Percentiles rank a stretch among this genome's conserved stretches.
Conservation (phyloP, 2,888 invertebrate species). For the Eupithecia subumbrata region DNA sequence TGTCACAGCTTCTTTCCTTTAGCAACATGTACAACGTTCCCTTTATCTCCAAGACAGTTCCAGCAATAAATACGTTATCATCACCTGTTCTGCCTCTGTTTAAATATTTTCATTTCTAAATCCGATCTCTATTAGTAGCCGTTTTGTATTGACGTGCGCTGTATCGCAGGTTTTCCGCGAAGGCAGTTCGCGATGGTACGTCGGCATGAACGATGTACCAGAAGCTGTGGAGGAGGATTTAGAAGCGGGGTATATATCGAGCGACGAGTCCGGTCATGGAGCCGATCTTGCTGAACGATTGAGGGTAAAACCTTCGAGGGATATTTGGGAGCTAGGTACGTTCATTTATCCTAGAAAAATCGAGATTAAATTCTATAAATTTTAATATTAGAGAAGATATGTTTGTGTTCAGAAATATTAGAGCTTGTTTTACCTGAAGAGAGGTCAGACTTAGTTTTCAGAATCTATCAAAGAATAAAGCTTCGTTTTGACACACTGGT, state of each 20-base stretch:
- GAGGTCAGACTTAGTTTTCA: not conserved
- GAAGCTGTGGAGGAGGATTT: constrained; percentile 75
- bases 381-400: not conserved
- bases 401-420: not conserved
- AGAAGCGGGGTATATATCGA: constrained; percentile 80
- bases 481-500: not conserved
- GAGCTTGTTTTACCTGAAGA: not conserved
- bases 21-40: not conserved
- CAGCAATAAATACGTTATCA: not conserved
- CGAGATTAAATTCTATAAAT: not conserved
- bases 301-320: constrained; percentile 73
- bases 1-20: not conserved
- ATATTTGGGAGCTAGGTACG: constrained; percentile 79
- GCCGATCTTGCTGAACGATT: constrained; percentile 76
- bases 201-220: constrained; percentile 68
- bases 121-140: not conserved
- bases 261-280: constrained; percentile 81
- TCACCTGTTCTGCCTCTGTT: not conserved
- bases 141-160: constrained; percentile 1
- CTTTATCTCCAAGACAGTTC: not conserved
- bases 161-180: constrained; percentile 59
- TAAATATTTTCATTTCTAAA: not conserved
- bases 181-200: constrained; percentile 72
- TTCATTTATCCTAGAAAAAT: not conserved
- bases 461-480: not conserved